These are phyloP conservation scores for Steinernema khuongi DNA, from an alignment of 1,140 invertebrate species.

Conservation along the genomic window DNA sequence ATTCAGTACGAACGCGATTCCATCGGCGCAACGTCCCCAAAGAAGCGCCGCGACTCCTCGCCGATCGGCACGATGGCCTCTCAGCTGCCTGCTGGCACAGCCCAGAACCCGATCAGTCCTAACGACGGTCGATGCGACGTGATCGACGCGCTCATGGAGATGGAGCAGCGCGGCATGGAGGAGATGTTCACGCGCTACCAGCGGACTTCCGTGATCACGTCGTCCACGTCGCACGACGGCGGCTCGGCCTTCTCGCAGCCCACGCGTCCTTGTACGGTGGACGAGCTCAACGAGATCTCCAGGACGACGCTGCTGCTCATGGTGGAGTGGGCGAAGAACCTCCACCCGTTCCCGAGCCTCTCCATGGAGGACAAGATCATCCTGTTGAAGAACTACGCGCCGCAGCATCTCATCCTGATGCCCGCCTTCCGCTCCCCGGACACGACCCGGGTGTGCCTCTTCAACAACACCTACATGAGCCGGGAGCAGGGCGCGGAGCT, in stretches of 20 bases:
- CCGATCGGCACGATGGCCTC: constrained; percentile 28
- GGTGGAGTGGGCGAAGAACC: constrained; percentile 57
- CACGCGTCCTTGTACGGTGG: constrained; percentile 30
- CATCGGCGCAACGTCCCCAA: constrained; percentile 47
- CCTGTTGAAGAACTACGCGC: constrained; percentile 55
- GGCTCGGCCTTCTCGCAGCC: constrained; percentile 18
- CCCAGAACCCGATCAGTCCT: constrained; percentile 20
- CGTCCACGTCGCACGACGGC: constrained; percentile 17
- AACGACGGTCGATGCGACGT: constrained; percentile 32
- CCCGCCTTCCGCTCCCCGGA: constrained; percentile 57
- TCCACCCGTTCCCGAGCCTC: constrained; percentile 32
- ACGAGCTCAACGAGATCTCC: constrained; percentile 55
- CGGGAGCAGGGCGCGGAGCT: constrained; percentile 40
- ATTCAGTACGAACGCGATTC: constrained; percentile 58
- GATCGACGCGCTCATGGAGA: constrained; percentile 54
- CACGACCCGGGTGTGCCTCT: constrained; percentile 56
- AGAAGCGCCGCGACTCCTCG: constrained; percentile 41
- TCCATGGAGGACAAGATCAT: constrained; percentile 51
- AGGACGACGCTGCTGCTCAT: constrained; percentile 53
- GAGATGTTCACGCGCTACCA: constrained; percentile 53
- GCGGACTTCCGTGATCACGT: constrained; percentile 41
- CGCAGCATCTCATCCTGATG: constrained; percentile 58
- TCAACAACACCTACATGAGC: constrained; percentile 54
- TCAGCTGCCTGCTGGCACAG: constrained; percentile 16
- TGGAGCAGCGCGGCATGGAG: constrained; percentile 48